Base-by-base conservation (phyloP, 1,140 invertebrate genomes). In the Gryon sp. region DNA sequence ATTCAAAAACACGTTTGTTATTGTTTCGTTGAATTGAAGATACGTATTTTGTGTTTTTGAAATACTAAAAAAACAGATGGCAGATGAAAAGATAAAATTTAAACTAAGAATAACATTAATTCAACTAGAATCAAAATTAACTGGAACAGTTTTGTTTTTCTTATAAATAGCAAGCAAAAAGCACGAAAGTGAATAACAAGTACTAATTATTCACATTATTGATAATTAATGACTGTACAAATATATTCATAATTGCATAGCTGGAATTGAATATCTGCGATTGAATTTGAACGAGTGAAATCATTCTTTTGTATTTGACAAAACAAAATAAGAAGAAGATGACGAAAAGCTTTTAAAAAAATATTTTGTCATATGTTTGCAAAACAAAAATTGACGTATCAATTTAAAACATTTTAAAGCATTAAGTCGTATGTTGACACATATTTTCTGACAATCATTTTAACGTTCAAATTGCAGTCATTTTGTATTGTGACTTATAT, bases 211-310 rank as follows among this genome's bases (percentile, higher is more conserved):
- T 62, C 18, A 2, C 6, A 7, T 36, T 48, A 48, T 26, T 30
- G 59, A 66, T 41, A 52, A 65, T 65, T 52, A 65, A 41, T 65
- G 19, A 32, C 45, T 55, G 50, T 46, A 46, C 30, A 66, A 46
- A 55, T 28, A 55, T n/a, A 38, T 38, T 36, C 26, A 19, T 55
- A 55, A 55, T 66, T 66, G 38, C 36, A 43, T 52, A 65, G 60
- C 46, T 66, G 30, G 45, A 48, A 12, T 28, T 22, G 41, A 30
- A 66, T 24, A 46, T 14, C 7, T 36, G 16, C 38, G n/a, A 9
- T n/a, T 36, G 55, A 55, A 46, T 55, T 66, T 38, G 41, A 32
- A 19, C 4, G 0, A 52, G 9, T 52, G 46, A 53, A 53, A 26
- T 53, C 28, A 43, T 65, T 8, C 11, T 40, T 63, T 43, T 65